Evolutionary conservation across 1,140 invertebrate genomes (phyloP), one percentile per base, ranked within the genome.

Genomic region (Drosophila orena): DNA sequence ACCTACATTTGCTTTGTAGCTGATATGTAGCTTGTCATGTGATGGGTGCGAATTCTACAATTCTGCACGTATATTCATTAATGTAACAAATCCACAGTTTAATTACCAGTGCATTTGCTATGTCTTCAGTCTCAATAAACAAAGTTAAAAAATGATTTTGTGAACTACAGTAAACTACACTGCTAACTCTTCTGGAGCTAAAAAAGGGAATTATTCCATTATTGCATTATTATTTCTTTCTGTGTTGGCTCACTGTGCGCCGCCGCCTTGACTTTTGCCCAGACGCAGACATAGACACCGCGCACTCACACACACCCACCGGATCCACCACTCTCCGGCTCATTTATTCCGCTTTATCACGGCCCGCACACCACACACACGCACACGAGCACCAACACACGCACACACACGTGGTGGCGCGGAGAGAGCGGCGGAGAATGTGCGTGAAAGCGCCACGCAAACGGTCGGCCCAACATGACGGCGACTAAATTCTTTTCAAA

Each of bases 401-500:
- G 47, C 15, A 4, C 8, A 4, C 8, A 53, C 47, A 46, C 14
- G n/a, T n/a, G 8, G 59, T 11, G 22, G 20, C 0, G 68, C 37
- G 5, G 20, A 40, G 22, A 71, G 49, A 60, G 43, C 46, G 38
- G 46, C 34, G 53, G 52, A 73, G 72, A 75, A 76, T 76, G 74
- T 79, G 77, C 61, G 69, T 79, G 77, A 58, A 68, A 69, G 77
- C 77, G 77, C 62, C 68, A 78, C 75, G 74, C 74, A 79, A 77
- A 56, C 76, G 68, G 64, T 76, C 66, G 66, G 49, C 72, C 64
- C 77, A 79, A 77, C 79, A 79, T 85, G 81, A 85, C 74, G 83
- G 83, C 83, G 78, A 81, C 83, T 81, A 88, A 88, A 88, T 88
- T 88, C 83, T 88, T 88, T 89, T 79, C 56, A 89, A 89, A 83